Evolutionary conservation across 2,888 invertebrate genomes (phyloP).

Genomic region (Ischnura elegans): DNA sequence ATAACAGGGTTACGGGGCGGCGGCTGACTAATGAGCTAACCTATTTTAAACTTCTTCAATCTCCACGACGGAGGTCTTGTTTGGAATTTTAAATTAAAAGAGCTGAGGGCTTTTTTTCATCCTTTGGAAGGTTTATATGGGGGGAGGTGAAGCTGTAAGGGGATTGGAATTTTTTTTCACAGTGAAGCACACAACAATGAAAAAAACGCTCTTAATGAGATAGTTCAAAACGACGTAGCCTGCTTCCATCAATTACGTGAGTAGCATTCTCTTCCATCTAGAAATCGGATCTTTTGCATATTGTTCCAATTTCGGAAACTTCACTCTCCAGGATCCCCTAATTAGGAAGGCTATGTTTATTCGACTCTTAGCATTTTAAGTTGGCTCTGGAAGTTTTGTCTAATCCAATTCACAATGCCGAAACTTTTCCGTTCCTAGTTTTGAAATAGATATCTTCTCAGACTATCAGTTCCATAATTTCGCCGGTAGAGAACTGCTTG

Average conservation of each 20-base stretch:
- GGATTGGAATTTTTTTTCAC: not conserved
- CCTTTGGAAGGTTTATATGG: constrained; percentile 24
- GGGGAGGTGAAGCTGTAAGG: not conserved
- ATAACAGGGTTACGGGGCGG: constrained; percentile 9
- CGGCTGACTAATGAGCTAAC: constrained; percentile 60
- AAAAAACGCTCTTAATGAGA: not conserved
- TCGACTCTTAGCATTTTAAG: not conserved
- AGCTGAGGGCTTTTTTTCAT: not conserved
- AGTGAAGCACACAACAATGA: not conserved
- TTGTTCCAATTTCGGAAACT: not conserved
- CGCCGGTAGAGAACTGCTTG: not conserved
- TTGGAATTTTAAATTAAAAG: constrained; percentile 33
- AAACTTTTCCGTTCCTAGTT: not conserved
- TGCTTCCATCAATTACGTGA: not conserved
- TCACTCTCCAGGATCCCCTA: not conserved
- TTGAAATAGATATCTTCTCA: not conserved
- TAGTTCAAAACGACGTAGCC: constrained; percentile 1
- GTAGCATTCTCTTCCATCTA: not conserved
- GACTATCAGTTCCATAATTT: not conserved
- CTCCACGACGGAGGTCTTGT: constrained; percentile 1
- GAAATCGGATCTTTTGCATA: not conserved
- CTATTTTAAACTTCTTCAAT: constrained; percentile 37
- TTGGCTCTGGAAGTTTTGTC: not conserved
- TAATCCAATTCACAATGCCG: not conserved
- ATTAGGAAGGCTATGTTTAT: not conserved